Base-by-base conservation (phyloP, 2,797 vertebrate genomes). In the Clamator glandarius region DNA sequence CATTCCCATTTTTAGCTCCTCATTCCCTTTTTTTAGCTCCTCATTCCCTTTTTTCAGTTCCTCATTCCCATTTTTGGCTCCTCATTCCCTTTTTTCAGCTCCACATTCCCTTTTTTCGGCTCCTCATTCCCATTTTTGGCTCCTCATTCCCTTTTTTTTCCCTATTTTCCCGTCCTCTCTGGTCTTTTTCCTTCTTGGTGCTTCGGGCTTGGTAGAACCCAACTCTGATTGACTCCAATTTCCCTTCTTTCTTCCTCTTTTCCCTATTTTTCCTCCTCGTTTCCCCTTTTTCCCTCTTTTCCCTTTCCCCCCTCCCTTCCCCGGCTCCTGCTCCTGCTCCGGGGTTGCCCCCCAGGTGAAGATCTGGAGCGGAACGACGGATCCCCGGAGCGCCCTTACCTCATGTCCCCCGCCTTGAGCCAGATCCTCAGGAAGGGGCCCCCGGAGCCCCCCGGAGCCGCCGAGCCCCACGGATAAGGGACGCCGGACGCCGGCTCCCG, bases 321-420 rank as follows among this genome's bases (percentile, higher is more conserved):
- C 69, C 72, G 59, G 55, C 63, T 76, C n/a, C n/a, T n/a, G n/a
- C n/a, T n/a, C 94, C n/a, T n/a, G n/a, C n/a, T n/a, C 90, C 5
- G 86, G 97, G 97, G 93, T 93, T 88, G n/a, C n/a, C 51, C 87
- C 92, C 96, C 98, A 99, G 99, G 99, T 84, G 99, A 99, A 98
- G 99, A 99, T 96, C 98, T 99, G 98, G 99, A 99, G 97, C 98
- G 99, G 92, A 99, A 99, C 74, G 99, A 99, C 74, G 99, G 99
- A 93, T 99, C 99, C 41, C 96, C 97, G 16, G 98, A 98, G 70
- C 97, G 98, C 95, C 99, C 99, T 55, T 99, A 98, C 98, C 98
- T 98, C 98, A 99, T 99, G 98, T 98, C 98, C 46, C 91, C 98
- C 0, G 97, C 97, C 86, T 98, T 99, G 84, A 98, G 97, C 20